Evolutionary conservation across 2,888 invertebrate genomes (phyloP).

Genomic region (Gastracanthus pulcherrimus): DNA sequence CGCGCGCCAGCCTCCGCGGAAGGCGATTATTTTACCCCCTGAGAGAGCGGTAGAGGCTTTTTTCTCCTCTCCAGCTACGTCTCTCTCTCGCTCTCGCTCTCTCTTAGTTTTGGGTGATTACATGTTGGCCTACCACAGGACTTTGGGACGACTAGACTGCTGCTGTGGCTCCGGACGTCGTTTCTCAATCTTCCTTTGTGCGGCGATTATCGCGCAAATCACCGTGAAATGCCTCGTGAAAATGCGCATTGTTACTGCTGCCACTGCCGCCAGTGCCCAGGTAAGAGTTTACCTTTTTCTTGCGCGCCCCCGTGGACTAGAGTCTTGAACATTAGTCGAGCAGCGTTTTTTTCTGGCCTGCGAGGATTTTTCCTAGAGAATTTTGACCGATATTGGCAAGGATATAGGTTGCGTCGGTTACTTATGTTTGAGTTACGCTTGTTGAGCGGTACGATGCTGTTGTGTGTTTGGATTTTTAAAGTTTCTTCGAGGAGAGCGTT

Average conservation of each 20-base stretch:
- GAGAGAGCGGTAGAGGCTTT: too few relatives aligned
- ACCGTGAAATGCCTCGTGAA: conserved; percentile 69
- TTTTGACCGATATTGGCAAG: not conserved
- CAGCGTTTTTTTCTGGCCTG: not conserved
- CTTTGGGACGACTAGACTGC: conserved; percentile 61
- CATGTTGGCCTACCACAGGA: conserved; percentile 62
- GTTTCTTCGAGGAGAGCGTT: too few relatives aligned
- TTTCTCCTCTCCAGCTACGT: too few relatives aligned
- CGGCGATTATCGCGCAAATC: conserved; percentile 74
- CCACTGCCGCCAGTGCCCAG: conserved; percentile 17
- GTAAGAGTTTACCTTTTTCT: conserved; percentile 18
- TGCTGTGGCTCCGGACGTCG: conserved; percentile 59
- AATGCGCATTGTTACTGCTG: conserved; percentile 27
- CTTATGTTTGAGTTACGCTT: too few relatives aligned
- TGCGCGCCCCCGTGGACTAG: not conserved
- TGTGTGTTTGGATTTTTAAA: too few relatives aligned
- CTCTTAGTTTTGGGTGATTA: conserved; percentile 64
- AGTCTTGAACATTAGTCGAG: not conserved
- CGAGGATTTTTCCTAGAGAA: not conserved
- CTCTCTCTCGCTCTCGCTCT: not conserved
- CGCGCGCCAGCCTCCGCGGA: conserved; percentile 30
- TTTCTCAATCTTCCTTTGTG: conserved; percentile 67
- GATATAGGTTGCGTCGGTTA: not conserved
- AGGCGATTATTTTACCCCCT: conserved; percentile 67
- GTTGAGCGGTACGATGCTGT: too few relatives aligned